Percentiles rank a stretch among this genome's conserved stretches.
phyloP scores from a whole-genome alignment of 2,113 vertebrate species.

The Pimephales promelas region DNA sequence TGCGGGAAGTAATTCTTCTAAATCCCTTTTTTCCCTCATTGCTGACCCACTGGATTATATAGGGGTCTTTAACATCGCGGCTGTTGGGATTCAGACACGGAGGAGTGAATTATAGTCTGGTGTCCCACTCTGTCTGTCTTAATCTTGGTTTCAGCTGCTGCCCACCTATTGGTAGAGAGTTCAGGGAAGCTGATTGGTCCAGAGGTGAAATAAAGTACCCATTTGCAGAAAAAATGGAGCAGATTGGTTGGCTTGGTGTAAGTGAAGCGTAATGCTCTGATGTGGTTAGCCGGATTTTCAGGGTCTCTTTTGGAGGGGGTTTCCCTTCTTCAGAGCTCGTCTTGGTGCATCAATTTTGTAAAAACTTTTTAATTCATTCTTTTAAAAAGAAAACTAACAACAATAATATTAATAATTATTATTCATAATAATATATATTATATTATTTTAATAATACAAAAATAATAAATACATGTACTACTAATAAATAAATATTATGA shows the following conservation, averaged over 20 bases:
- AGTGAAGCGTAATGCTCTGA: not conserved
- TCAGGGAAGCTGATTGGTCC: not conserved
- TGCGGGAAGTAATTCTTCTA: not conserved
- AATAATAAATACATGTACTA: too few species aligned
- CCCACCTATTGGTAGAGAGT: slow-evolving; percentile 6
- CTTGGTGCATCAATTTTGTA: not conserved
- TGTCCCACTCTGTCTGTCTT: not conserved
- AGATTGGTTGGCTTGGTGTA: not conserved
- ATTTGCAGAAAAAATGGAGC: not conserved
- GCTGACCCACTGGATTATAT: slow-evolving; percentile 11
- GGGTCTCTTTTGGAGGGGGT: not conserved
- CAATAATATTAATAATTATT: not conserved
- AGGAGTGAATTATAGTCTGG: slow-evolving; percentile 18
- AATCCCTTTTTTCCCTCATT: slow-evolving; percentile 5
- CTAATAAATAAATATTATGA: too few species aligned
- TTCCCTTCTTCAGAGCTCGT: not conserved
- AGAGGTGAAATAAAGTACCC: not conserved
- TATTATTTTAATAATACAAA: too few species aligned
- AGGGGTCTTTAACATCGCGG: slow-evolving; percentile 6
- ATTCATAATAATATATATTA: not conserved
- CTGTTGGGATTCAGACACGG: not conserved
- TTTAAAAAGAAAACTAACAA: not conserved
- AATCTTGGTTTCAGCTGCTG: not conserved
- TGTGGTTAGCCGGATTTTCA: slow-evolving; percentile 19
- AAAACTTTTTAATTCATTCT: too few species aligned